phyloP scores from a whole-genome alignment of 2,888 invertebrate species.

The Lasioglossum leucozonium region DNA sequence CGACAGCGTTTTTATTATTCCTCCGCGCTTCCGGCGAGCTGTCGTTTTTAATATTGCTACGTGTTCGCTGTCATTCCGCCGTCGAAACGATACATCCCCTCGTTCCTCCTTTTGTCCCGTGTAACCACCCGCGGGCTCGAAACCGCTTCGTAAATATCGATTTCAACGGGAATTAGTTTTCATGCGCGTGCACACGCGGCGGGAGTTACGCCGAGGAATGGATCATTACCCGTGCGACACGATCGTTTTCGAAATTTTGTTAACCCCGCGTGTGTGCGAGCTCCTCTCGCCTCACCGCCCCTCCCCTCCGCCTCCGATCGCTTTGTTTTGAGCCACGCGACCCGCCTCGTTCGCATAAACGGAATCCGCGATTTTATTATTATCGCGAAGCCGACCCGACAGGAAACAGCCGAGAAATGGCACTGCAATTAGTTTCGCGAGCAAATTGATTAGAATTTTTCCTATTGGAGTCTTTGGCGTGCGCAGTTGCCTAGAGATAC shows the following conservation, averaged over 20 bases:
- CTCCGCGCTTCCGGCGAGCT: background rate
- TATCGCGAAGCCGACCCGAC: background rate
- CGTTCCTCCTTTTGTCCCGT: background rate
- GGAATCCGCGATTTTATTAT: conserved; percentile 2
- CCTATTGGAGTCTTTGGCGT: background rate
- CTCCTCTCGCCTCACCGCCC: too few species aligned
- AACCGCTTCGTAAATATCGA: conserved; percentile 21
- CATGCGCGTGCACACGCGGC: background rate
- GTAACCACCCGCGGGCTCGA: background rate
- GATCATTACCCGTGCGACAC: background rate
- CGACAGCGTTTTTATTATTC: conserved; percentile 22
- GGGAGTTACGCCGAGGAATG: background rate
- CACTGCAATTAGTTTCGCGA: background rate
- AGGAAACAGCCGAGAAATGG: background rate
- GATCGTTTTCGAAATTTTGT: background rate
- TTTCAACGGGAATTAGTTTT: background rate
- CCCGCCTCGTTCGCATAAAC: conserved; percentile 4
- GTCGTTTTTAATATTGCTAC: conserved; percentile 19
- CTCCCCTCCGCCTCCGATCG: too few species aligned
- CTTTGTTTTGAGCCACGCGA: background rate
- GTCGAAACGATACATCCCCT: background rate
- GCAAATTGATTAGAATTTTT: background rate
- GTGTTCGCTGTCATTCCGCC: conserved; percentile 8
- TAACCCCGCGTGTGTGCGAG: background rate
- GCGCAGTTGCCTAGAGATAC: background rate